Conservation (phyloP, 2,888 invertebrate genomes). For the Girardia tigrina region DNA sequence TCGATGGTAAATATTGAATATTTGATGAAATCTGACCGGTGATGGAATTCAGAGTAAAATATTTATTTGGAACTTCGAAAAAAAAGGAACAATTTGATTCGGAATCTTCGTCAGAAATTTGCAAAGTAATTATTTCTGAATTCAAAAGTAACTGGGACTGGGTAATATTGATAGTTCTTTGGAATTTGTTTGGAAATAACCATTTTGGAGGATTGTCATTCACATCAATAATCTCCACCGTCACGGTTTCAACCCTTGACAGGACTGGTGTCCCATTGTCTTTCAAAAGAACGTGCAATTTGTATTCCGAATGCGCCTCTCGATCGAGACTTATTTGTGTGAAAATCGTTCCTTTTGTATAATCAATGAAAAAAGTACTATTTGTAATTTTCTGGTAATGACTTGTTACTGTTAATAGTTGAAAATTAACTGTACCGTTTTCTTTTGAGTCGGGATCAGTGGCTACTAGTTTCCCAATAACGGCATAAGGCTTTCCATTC, state of each 20-base stretch:
- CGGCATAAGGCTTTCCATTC: conserved; percentile 26
- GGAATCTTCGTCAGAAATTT: neutral
- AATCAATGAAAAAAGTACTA: conserved; percentile 30
- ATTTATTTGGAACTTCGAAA: neutral
- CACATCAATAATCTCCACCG: conserved; percentile 28
- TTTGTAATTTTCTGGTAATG: conserved; percentile 19
- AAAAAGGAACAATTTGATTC: neutral
- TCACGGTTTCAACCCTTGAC: conserved; percentile 27
- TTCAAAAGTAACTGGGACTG: neutral
- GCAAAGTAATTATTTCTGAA: neutral
- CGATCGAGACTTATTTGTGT: conserved; percentile 27
- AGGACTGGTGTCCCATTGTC: conserved; percentile 23
- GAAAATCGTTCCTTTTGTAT: conserved; percentile 9
- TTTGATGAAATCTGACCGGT: neutral
- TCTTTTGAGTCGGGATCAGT: conserved; percentile 28
- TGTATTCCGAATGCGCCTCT: conserved; percentile 24
- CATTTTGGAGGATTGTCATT: conserved; percentile 34
- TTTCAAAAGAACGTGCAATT: conserved; percentile 24
- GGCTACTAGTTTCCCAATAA: neutral
- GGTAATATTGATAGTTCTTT: conserved; percentile 29
- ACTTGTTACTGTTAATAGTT: conserved; percentile 21
- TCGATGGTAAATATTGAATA: neutral
- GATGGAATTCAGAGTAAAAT: neutral
- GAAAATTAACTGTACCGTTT: conserved; percentile 31
- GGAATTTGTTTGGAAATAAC: conserved; percentile 17